Percentiles rank a stretch among this genome's conserved stretches.
phyloP scores from a whole-genome alignment of 2,113 vertebrate species.

The Leiothrix lutea region DNA sequence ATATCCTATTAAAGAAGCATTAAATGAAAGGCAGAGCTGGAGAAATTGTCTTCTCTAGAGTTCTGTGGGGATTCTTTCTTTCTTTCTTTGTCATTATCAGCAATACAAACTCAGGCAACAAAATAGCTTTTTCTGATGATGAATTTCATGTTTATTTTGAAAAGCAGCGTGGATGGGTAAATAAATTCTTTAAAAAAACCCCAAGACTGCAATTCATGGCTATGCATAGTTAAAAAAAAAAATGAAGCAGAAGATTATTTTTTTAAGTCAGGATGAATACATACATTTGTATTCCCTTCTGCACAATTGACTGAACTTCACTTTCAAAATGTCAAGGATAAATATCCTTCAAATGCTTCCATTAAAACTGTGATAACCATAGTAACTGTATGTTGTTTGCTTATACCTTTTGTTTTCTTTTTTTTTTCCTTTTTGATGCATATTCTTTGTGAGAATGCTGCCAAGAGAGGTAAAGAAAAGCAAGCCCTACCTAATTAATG shows the following conservation, averaged over 20 bases:
- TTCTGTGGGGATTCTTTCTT: background rate
- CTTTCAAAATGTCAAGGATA: constrained; percentile 66
- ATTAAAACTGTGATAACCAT: constrained; percentile 53
- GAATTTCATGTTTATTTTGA: constrained; percentile 1
- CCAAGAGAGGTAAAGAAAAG: background rate
- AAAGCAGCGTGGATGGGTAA: background rate
- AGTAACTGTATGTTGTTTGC: constrained; percentile 10
- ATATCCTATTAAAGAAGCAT: background rate
- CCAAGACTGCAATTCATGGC: background rate
- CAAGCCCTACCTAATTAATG: background rate
- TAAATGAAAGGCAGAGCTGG: background rate
- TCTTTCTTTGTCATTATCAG: background rate
- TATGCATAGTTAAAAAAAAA: background rate
- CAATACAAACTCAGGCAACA: background rate
- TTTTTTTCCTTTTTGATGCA: background rate
- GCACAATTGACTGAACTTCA: constrained; percentile 60
- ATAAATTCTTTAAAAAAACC: background rate
- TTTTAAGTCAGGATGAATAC: constrained; percentile 35
- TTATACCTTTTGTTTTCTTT: background rate
- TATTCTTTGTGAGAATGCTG: background rate
- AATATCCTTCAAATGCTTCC: constrained; percentile 61
- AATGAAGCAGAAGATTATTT: background rate
- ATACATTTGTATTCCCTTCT: constrained; percentile 49
- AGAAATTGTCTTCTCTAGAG: background rate
- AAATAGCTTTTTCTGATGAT: background rate